Evolutionary conservation across 2,113 vertebrate genomes (phyloP), one percentile per base, ranked within the genome.

Genomic region (Phasianus colchicus): DNA sequence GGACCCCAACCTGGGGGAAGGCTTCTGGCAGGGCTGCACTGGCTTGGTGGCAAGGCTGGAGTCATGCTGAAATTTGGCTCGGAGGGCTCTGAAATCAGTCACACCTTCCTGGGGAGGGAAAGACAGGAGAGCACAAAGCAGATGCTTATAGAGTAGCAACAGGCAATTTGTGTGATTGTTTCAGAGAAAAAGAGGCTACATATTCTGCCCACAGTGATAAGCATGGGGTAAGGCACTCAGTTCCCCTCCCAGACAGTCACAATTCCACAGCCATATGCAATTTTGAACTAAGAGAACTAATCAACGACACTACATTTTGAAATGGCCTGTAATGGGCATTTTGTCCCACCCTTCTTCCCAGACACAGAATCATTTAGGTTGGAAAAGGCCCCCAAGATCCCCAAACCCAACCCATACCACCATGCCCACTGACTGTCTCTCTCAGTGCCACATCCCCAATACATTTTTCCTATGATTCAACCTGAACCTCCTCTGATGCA

Each of bases 31-130:
- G 1, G 60, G 60, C 36, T 61, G 87, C 8, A 47, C 14, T 21
- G 48, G 42, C 19, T 48, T 57, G 20, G 12, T 47, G 58, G 73
- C 72, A 52, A 72, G 50, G 30, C 4, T 30, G 10, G 96, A 32
- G 18, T 94, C 83, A 4, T 93, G 96, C 60, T 98, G 97, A 78
- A 98, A 98, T 93, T 93, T 98, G 57, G 96, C 97, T 95, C 79
- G 92, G 30, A 98, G 95, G 61, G 98, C 96, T 94, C 90, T 94
- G 94, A 98, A 98, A 81, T 97, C 97, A 81, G 38, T 96, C 45
- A 80, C 43, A 10, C 69, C 90, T 97, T 98, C 98, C 98, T 98
- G 88, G 91, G 93, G 21, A 22, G 76, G 17, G 34, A 5, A 52
- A 88, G 86, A 93, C 27, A 88, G 6, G 13, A 89, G 83, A 93